Evolutionary conservation across 30 jellyfish, hydroid and myxozoan genomes (phyloP).

Genomic region (Aurelia aurita): DNA sequence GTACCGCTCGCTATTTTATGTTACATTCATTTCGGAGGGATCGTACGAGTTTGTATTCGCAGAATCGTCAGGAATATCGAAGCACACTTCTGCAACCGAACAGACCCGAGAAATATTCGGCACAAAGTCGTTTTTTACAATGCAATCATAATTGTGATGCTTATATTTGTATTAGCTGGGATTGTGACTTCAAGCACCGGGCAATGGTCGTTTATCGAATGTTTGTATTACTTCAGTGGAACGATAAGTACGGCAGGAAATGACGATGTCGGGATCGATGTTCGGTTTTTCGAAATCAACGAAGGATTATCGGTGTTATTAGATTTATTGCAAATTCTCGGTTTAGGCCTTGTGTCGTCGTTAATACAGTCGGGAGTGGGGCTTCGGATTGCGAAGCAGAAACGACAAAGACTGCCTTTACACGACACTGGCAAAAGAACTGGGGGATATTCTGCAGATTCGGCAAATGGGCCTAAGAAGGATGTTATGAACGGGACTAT

Average conservation of each 20-base stretch:
- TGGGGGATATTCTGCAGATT: background rate
- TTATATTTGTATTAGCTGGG: background rate
- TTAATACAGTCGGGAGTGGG: constrained; percentile 62
- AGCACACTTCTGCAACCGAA: constrained; percentile 67
- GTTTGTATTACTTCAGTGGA: constrained; percentile 47
- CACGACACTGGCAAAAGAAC: background rate
- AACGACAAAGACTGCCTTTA: constrained; percentile 46
- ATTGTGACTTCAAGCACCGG: background rate
- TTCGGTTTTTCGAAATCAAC: constrained; percentile 25
- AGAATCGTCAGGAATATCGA: constrained; percentile 39
- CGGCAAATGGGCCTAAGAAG: constrained; percentile 43
- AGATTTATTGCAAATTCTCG: constrained; percentile 45
- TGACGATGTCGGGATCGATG: constrained; percentile 34
- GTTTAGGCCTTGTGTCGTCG: constrained; percentile 70
- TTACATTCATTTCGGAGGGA: constrained; percentile 63
- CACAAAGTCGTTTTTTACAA: constrained; percentile 60
- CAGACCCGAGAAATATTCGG: constrained; percentile 66
- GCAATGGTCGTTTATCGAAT: constrained; percentile 38
- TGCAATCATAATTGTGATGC: constrained; percentile 5
- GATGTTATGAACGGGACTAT: constrained; percentile 43
- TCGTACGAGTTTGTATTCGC: constrained; percentile 44
- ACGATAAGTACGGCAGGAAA: constrained; percentile 57
- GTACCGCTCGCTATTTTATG: constrained; percentile 63
- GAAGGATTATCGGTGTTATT: constrained; percentile 31
- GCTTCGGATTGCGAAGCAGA: constrained; percentile 59